A percentile compares a stretch with the other conserved stretches of the same genome.
Conservation (phyloP, 30 jellyfish, hydroid and myxozoan genomes). For the Mastigias papua region DNA sequence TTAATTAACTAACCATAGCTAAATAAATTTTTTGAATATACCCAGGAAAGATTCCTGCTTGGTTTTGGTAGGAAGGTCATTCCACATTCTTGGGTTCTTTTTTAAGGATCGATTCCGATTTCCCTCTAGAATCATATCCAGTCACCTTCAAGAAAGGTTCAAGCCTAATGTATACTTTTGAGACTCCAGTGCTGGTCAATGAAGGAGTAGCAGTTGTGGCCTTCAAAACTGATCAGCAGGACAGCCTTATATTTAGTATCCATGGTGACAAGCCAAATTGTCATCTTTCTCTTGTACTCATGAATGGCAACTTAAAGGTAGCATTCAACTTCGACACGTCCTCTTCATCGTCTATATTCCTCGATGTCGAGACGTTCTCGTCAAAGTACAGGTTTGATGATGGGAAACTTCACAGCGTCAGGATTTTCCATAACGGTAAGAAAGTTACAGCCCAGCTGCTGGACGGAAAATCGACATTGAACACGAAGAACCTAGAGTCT, state of each 20-base stretch:
- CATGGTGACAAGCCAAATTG: conserved; percentile 65
- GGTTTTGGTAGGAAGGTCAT: no score
- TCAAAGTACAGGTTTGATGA: conserved; percentile 25
- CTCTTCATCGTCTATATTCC: neutral
- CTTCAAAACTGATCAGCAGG: conserved; percentile 36
- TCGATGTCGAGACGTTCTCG: conserved; percentile 13
- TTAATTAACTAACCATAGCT: no score
- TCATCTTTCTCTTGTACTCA: conserved; percentile 60
- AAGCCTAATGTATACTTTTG: conserved; percentile 44
- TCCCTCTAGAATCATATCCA: conserved; percentile 52
- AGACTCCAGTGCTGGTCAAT: conserved; percentile 33
- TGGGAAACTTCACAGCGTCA: conserved; percentile 47
- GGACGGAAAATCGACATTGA: conserved; percentile 29
- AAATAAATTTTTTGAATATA: no score
- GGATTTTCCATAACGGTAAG: conserved; percentile 42
- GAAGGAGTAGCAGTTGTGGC: conserved; percentile 63
- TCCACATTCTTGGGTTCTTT: no score
- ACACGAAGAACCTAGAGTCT: neutral
- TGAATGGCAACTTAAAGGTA: conserved; percentile 45
- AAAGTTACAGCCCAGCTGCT: conserved; percentile 34
- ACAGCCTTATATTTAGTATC: conserved; percentile 53
- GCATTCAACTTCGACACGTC: conserved; percentile 48
- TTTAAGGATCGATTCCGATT: neutral
- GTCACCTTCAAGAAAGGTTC: conserved; percentile 25
- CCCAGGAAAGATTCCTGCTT: no score